Evolutionary conservation across 2,113 vertebrate genomes (phyloP).

Genomic region (Mohoua ochrocephala): DNA sequence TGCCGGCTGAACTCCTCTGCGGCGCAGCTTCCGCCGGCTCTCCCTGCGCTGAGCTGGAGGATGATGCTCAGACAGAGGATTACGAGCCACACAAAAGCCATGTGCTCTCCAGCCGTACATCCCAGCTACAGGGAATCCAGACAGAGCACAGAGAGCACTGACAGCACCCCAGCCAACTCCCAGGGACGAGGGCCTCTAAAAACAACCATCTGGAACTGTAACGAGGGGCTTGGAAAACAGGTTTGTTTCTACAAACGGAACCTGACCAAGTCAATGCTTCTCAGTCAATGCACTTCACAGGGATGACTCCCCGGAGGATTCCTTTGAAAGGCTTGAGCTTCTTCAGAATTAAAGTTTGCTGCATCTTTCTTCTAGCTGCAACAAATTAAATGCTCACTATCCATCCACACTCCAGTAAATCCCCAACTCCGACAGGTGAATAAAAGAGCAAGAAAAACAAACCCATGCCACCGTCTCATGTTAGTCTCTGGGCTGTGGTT

Average conservation of each 20-base stretch:
- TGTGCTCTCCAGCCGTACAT: background rate
- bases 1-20: background rate
- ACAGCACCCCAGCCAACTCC: background rate
- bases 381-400: background rate
- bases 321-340: background rate
- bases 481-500: background rate
- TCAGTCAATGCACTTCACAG: background rate
- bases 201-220: background rate
- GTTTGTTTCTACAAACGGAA: background rate
- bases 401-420: background rate
- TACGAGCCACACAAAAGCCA: background rate
- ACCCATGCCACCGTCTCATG: accelerated
- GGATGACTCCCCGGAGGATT: background rate
- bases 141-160: background rate
- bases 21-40: background rate
- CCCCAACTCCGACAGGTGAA: background rate
- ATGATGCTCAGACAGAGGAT: background rate
- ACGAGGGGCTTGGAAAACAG: background rate
- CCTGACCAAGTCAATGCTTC: background rate
- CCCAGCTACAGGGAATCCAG: background rate
- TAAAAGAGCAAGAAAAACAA: background rate
- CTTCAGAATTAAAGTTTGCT: background rate
- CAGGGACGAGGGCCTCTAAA: background rate
- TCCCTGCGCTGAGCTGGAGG: background rate
- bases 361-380: background rate